phyloP scores from a whole-genome alignment of 2,888 invertebrate genomes.

The Drosophila siamana region DNA sequence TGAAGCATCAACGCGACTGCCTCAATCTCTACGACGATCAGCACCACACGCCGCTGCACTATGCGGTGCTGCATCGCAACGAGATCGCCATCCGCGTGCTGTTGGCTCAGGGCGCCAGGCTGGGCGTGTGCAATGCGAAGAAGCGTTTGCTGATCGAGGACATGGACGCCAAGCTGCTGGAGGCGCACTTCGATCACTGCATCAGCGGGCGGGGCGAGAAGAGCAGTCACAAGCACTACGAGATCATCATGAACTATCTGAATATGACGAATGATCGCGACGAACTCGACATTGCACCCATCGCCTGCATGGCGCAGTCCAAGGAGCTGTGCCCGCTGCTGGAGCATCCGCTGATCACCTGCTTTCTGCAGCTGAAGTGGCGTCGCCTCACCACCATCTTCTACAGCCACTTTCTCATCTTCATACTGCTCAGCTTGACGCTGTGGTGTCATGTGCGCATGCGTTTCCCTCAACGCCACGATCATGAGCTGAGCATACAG shows the following conservation, averaged over 20 bases:
- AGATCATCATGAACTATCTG: conserved; percentile 90
- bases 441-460: conserved; percentile 89
- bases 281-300: conserved; percentile 90
- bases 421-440: conserved; percentile 88
- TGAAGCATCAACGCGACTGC: conserved; percentile 87
- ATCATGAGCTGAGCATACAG: conserved; percentile 87
- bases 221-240: conserved; percentile 89
- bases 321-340: conserved; percentile 89
- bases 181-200: conserved; percentile 91
- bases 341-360: conserved; percentile 91
- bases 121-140: conserved; percentile 88
- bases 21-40: conserved; percentile 88
- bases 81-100: conserved; percentile 88
- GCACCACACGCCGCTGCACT: conserved; percentile 90
- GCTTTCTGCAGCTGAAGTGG: conserved; percentile 93
- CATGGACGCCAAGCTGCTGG: conserved; percentile 89
- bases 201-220: conserved; percentile 88
- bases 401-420: conserved; percentile 89
- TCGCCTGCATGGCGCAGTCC: conserved; percentile 89
- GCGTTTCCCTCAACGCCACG: conserved; percentile 88
- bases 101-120: conserved; percentile 90
- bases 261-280: conserved; percentile 86
- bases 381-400: conserved; percentile 90
- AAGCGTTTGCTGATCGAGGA: conserved; percentile 89
- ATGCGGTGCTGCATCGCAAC: conserved; percentile 90